Conservation (phyloP, 1,140 invertebrate species). For the Drosophila albomicans region DNA sequence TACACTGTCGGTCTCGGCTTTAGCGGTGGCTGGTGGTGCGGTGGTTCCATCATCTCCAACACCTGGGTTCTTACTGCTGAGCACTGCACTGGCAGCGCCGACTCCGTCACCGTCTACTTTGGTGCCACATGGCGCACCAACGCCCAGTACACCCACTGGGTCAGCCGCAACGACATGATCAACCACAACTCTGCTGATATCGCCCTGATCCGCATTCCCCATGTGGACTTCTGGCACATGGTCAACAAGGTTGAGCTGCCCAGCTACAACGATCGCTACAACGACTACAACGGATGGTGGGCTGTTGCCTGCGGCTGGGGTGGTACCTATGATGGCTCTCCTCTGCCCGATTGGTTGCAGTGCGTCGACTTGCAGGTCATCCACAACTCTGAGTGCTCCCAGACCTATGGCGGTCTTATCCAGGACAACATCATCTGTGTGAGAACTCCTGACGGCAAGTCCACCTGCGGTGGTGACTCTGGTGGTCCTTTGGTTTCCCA, state of each 20-base stretch:
- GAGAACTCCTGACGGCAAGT: conserved; percentile 55
- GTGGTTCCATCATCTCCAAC: conserved; percentile 86
- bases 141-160: conserved; percentile 52
- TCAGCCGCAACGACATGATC: conserved; percentile 44
- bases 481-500: conserved; percentile 86
- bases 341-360: conserved; percentile 57
- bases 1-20: conserved; percentile 85
- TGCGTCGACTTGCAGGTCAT: conserved; percentile 56
- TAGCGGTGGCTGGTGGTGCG: conserved; percentile 63
- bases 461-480: conserved; percentile 85
- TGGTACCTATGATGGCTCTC: conserved; percentile 54
- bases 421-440: conserved; percentile 68
- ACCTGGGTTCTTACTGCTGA: conserved; percentile 87
- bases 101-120: conserved; percentile 50
- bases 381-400: conserved; percentile 10
- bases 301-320: conserved; percentile 69
- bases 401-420: conserved; percentile 41
- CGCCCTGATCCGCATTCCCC: conserved; percentile 57
- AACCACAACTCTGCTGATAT: conserved; percentile 63
- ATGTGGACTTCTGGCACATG: conserved; percentile 60
- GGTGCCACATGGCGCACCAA: conserved; percentile 68
- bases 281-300: conserved; percentile 46
- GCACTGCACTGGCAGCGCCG: conserved; percentile 35
- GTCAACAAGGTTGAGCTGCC: conserved; percentile 63
- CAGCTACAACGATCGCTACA: conserved; percentile 54